Conservation (phyloP, 1,140 invertebrate genomes). For the Cyclargus thomasi region DNA sequence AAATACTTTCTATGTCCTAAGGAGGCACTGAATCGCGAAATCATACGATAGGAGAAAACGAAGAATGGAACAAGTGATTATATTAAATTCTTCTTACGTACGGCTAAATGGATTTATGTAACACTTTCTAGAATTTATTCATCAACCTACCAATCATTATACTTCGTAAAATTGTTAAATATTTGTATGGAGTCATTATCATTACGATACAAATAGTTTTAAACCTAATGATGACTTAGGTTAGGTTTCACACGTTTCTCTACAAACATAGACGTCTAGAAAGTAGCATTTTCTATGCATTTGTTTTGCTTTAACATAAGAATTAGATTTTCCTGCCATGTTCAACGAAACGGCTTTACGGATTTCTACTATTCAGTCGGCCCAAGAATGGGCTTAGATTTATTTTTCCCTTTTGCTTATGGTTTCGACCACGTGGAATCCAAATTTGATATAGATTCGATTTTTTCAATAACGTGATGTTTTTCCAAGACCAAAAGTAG, state of each 20-base stretch:
- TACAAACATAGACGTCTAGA: background rate
- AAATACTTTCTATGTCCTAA: conserved; percentile 11
- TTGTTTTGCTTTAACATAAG: background rate
- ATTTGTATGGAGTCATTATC: background rate
- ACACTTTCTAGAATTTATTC: conserved; percentile 5
- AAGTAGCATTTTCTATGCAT: background rate
- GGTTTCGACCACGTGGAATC: too few species aligned
- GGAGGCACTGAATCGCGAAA: conserved; percentile 1
- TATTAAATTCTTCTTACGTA: conserved; percentile 5
- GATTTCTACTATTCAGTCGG: too few species aligned
- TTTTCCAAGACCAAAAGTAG: too few species aligned
- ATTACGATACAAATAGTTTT: conserved; percentile 5
- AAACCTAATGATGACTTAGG: conserved; percentile 1
- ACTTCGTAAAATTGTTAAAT: background rate
- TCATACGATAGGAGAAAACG: conserved; percentile 6
- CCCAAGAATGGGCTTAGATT: too few species aligned
- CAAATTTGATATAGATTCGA: too few species aligned
- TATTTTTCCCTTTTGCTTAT: too few species aligned
- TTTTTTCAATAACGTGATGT: too few species aligned
- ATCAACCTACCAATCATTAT: background rate
- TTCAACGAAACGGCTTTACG: too few species aligned
- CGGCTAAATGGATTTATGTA: background rate
- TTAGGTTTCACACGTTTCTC: conserved; percentile 10
- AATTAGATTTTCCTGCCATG: background rate
- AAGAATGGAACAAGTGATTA: background rate